phyloP scores from a whole-genome alignment of 2,888 invertebrate species.

The Cremastobaeus sp. region DNA sequence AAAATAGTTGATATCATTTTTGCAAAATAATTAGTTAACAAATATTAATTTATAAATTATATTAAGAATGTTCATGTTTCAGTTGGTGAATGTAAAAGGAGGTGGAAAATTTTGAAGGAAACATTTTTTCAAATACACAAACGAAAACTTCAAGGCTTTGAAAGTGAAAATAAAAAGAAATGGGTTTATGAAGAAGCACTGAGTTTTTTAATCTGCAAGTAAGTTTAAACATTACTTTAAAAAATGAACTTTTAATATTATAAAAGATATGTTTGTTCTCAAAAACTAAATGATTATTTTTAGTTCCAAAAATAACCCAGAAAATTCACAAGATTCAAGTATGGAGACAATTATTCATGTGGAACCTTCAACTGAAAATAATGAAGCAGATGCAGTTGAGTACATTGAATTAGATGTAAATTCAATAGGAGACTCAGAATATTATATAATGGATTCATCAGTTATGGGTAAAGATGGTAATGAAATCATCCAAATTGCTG shows the following conservation, averaged over 20 bases:
- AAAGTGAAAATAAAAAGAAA: slow-evolving; percentile 70
- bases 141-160: slow-evolving; percentile 68
- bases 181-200: slow-evolving; percentile 76
- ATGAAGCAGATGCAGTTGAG: slow-evolving; percentile 43
- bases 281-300: too few species aligned
- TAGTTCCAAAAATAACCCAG: too few species aligned
- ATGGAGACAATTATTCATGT: too few species aligned
- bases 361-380: too few species aligned
- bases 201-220: slow-evolving; percentile 74
- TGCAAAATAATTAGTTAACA: background rate
- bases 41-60: background rate
- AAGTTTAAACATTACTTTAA: too few species aligned
- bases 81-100: slow-evolving; percentile 74
- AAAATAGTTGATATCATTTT: background rate
- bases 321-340: too few species aligned
- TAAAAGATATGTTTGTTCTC: too few species aligned
- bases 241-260: too few species aligned
- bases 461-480: slow-evolving; percentile 11
- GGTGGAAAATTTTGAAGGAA: slow-evolving; percentile 75
- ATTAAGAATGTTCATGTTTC: slow-evolving; percentile 17
- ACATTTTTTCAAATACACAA: slow-evolving; percentile 74
- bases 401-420: slow-evolving; percentile 55
- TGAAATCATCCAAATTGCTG: slow-evolving; percentile 32
- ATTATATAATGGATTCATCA: slow-evolving; percentile 42
- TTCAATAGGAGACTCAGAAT: slow-evolving; percentile 49